Base-by-base conservation (phyloP, 1,140 invertebrate genomes). In the Drosophila nebulosa region DNA sequence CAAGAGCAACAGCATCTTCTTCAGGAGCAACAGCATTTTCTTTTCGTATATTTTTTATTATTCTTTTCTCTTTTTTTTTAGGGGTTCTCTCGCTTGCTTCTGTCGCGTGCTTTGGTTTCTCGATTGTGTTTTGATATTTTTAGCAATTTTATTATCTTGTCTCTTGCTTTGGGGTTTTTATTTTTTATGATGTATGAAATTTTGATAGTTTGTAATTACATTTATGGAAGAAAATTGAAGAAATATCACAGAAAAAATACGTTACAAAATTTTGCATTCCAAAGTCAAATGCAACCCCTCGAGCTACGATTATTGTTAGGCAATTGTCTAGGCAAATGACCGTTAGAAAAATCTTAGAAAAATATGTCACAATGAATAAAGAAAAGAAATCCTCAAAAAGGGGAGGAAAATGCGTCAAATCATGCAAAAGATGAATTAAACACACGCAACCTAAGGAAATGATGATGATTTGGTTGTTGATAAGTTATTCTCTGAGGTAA, bases 41-140 rank as follows among this genome's bases (percentile, higher is more conserved):
- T 77, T 62, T 16, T 14, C n/a, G n/a, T n/a, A n/a, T n/a, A n/a
- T 55, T 75, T 32, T 32, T 32, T 32, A 32, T 32, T 12, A 1
- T 4, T 42, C 46, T 35, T 24, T 35, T 35, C 46, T 35, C 14
- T 42, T 18, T 7, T 24, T 42, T 53, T 35, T 24, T 35, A 64
- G 55, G 64, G 56, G 53, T 61, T 56, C 32, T 56, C 70, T 66
- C 32, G 60, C 70, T 66, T 53, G 39, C 68, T 78, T 81, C 32
- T 52, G 78, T 74, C 84, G 83, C 69, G 75, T 86, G 78, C 53
- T 73, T 65, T 68, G 30, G 9, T 46, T 66, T 52, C 21, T 65
- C 69, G 36, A 39, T 59, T 51, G 27, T 58, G 61, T 67, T 67
- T 84, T 67, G 35, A 67, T 76, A 73, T 79, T 84, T 85, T 72